Base-by-base conservation (phyloP, 2,888 invertebrate genomes). In the Bombyx huttoni region DNA sequence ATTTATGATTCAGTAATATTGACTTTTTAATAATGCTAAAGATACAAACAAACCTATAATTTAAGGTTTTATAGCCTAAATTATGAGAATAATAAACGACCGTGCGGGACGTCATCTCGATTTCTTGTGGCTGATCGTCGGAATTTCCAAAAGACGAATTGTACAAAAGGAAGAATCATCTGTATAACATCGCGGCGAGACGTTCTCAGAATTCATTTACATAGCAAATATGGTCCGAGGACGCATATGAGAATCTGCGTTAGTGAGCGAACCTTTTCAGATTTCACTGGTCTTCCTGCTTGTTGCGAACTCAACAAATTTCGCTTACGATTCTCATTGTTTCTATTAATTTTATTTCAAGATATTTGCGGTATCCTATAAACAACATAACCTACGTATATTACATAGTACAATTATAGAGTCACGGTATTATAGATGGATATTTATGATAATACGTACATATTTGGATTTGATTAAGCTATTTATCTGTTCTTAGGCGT, bases 181-280 rank as follows among this genome's bases (percentile, higher is more conserved):
- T 56, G 63, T 59, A 56, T 54, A 63, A 63, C 61, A 40, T 40
- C 12, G 62, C 58, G 61, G 58, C 60, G 73, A 78, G 73, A 73
- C 73, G 68, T 83, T 84, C 82, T 57, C 61, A 75, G 84, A 84
- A 84, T 73, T 77, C 58, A 81, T 84, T 81, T 77, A 70, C 80
- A 82, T 81, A 74, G 64, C 70, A 68, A 78, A 77, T 70, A 67
- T 58, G 47, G 12, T 34, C 13, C 46, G 47, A 47, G 48, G 45
- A 48, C 40, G 7, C 12, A 10, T 8, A 40, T 12, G 12, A 40
- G 9, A 40, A 40, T 40, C 40, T 10, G 12, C 40, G 40, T 0
- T 40, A 40, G 40, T 3, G 7, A 40, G 12, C 9, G 40, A 40
- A 12, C 12, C 12, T 40, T 40, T 40, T 12, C 8, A 8, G 40